Conservation (phyloP, 2,797 vertebrate genomes). For the Apodemus agrarius region DNA sequence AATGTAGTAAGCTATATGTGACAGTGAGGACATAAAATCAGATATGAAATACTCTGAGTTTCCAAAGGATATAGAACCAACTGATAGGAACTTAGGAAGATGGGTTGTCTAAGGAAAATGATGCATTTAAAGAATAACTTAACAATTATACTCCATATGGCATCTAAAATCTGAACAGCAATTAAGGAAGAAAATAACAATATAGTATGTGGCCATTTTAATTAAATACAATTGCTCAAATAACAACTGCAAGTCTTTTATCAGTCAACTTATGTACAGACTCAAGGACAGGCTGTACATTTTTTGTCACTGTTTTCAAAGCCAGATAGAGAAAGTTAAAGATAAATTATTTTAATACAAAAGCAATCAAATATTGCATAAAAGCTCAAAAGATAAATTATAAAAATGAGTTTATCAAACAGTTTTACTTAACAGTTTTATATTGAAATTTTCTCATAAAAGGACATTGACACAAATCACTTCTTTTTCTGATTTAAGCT, state of each 20-base stretch:
- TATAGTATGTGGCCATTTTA: constrained; percentile 47
- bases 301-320: constrained; percentile 24
- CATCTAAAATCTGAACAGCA: constrained; percentile 25
- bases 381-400: constrained; percentile 13
- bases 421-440: constrained; percentile 22
- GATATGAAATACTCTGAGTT: constrained; percentile 11
- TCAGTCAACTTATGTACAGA: constrained; percentile 39
- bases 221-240: constrained; percentile 65
- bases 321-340: not conserved
- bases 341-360: constrained; percentile 26
- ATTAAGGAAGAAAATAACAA: constrained; percentile 62
- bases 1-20: constrained; percentile 11
- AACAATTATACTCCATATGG: constrained; percentile 28
- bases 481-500: constrained; percentile 18
- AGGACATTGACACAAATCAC: not conserved
- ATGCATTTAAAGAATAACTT: not conserved
- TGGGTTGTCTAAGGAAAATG: constrained; percentile 21
- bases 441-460: constrained; percentile 2
- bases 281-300: not conserved
- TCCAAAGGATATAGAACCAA: constrained; percentile 46
- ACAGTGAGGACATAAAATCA: not conserved
- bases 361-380: constrained; percentile 36
- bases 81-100: not conserved
- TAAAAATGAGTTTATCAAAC: constrained; percentile 53
- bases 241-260: constrained; percentile 46